phyloP scores from a whole-genome alignment of 2,888 invertebrate genomes.

The Gymnocheta viridis region DNA sequence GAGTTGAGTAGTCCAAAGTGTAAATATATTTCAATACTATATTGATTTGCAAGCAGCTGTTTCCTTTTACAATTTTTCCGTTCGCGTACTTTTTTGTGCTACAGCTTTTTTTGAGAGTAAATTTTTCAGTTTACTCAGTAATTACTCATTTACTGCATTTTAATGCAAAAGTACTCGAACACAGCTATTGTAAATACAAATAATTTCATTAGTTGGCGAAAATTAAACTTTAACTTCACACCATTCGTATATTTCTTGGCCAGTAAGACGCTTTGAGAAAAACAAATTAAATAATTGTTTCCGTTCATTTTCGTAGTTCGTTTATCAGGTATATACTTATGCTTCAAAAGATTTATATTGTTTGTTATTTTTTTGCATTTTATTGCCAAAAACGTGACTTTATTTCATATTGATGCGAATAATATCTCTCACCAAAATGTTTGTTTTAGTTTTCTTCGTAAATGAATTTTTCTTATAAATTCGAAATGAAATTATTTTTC shows the following conservation, averaged over 20 bases:
- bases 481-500: not conserved
- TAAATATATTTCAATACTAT: no score
- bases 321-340: conserved; percentile 41
- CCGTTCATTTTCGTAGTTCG: conserved; percentile 40
- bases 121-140: no score
- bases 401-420: conserved; percentile 27
- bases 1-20: no score
- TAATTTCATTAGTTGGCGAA: not conserved
- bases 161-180: no score
- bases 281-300: not conserved
- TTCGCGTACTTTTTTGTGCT: no score
- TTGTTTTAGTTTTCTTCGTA: not conserved
- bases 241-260: not conserved
- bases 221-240: conserved; percentile 4
- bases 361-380: conserved; percentile 6
- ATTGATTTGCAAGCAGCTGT: no score
- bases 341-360: conserved; percentile 28
- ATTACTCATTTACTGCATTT: no score
- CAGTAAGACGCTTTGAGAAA: conserved; percentile 28
- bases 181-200: no score
- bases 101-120: no score
- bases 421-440: conserved; percentile 1
- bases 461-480: conserved; percentile 6
- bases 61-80: no score
- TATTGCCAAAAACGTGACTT: conserved; percentile 67